Base-by-base conservation (phyloP, 2,888 invertebrate genomes). In the Odontocerum albicorne region DNA sequence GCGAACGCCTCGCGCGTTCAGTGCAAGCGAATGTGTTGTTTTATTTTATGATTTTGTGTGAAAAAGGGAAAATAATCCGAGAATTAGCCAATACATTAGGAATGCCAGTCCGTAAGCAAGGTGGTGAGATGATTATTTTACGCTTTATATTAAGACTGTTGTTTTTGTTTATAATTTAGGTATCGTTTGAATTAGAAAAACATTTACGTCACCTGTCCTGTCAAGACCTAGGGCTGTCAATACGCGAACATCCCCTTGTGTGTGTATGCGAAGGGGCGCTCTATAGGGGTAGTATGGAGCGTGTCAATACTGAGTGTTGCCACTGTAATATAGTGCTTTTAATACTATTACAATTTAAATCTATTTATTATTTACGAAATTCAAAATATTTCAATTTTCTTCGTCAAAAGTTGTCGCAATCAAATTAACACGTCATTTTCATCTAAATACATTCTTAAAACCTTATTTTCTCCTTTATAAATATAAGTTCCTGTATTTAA, bases 61-160 rank as follows among this genome's bases (percentile, higher is more conserved):
- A 56, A 56, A 47, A 22, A 35, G 40, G 43, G 43, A 46, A 39
- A 56, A 40, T 38, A 47, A 49, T 44, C 32, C 27, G 50, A 44
- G 45, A 53, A 47, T 38, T 31, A 15, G 27, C 22, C 20, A 39
- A 38, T 16, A 40, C 21, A 21, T 38, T 63, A 63, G 77, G 75
- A 75, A 86, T 86, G 86, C 86, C 86, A 73, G 86, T 86, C 73
- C 84, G 85, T 73, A 86, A 86, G 80, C 86, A 86, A 85, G 86
- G 86, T 86, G 74, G 80, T 75, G 73, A 69, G 70, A 66, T 67
- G 64, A 62, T 64, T 63, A 62, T 63, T 33, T 39, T 49, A 31
- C 15, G 1, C 32, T 52, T 39, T 27, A 33, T 13, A 43, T 49
- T 20, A 42, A 17, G 27, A 10, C 16, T 12, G 13, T 16, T 12